Conservation (phyloP, 2,888 invertebrate species). For the Mesochorus sp. region DNA sequence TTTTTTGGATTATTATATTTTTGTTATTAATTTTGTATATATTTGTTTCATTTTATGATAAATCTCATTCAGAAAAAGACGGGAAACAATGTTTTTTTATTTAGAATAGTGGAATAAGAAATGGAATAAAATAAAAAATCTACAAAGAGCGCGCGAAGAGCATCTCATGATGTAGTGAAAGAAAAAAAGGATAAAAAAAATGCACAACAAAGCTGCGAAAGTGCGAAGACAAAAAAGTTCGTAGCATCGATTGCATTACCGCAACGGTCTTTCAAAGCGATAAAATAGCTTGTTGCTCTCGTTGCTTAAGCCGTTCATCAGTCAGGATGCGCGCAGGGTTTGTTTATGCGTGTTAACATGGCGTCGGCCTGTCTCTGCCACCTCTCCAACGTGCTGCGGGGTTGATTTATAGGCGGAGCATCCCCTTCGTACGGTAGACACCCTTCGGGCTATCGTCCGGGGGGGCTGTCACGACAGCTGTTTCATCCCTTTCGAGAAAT, state of each 20-base stretch:
- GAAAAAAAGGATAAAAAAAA: too few species aligned
- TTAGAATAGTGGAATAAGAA: too few species aligned
- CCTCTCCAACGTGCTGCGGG: constrained; percentile 63
- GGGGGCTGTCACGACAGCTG: constrained; percentile 55
- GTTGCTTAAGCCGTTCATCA: constrained; percentile 74
- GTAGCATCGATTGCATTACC: not conserved
- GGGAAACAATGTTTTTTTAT: too few species aligned
- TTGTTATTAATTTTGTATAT: too few species aligned
- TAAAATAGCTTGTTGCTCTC: constrained; percentile 70
- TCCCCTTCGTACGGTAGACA: constrained; percentile 77
- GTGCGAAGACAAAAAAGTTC: too few species aligned
- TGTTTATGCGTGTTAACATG: constrained; percentile 81
- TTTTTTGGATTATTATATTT: too few species aligned
- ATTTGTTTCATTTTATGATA: too few species aligned
- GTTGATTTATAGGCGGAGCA: constrained; percentile 82
- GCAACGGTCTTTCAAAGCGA: constrained; percentile 8
- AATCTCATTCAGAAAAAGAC: too few species aligned
- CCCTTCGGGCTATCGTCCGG: constrained; percentile 66
- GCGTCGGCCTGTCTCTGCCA: constrained; percentile 78
- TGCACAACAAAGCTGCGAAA: too few species aligned
- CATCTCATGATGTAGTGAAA: too few species aligned
- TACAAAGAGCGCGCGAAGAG: too few species aligned
- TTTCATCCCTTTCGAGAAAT: constrained; percentile 37
- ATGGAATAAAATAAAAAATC: too few species aligned
- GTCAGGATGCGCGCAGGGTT: constrained; percentile 74